Evolutionary conservation across 2,113 vertebrate species (phyloP).

Genomic region (Corvus moneduloides): DNA sequence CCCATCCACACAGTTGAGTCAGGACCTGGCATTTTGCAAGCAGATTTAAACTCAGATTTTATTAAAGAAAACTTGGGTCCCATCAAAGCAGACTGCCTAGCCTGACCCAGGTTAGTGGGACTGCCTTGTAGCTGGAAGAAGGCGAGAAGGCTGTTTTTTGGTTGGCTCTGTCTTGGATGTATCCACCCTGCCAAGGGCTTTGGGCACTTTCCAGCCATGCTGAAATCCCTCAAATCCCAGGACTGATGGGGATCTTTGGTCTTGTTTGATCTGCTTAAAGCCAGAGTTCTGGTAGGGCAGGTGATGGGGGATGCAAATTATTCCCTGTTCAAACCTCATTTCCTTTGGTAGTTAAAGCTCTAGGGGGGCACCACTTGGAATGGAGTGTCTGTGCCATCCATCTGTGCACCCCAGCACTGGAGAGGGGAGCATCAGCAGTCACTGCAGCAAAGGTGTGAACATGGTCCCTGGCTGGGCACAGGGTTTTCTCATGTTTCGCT

Average conservation of each 20-base stretch:
- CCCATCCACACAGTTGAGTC: rapidly evolving
- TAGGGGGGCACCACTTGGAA: neutral
- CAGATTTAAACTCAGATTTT: neutral
- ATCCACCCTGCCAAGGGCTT: rapidly evolving
- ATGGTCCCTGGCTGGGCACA: rapidly evolving
- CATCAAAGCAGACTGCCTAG: neutral
- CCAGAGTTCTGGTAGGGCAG: neutral
- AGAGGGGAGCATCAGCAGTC: neutral
- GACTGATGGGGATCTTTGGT: neutral
- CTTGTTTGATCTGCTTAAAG: neutral
- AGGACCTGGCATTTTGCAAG: neutral
- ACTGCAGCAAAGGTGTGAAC: neutral
- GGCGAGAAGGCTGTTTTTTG: neutral
- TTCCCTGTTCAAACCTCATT: neutral
- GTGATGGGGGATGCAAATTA: neutral
- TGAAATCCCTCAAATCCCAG: neutral
- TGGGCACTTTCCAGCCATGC: neutral
- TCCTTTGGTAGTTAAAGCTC: neutral
- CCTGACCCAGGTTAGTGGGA: neutral
- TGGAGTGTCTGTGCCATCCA: neutral
- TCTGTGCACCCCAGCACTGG: neutral
- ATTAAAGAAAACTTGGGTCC: neutral
- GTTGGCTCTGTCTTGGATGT: neutral
- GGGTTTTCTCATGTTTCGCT: neutral
- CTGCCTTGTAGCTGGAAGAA: neutral